phyloP scores from a whole-genome alignment of 2,113 vertebrate genomes.

The Rhodinocichla rosea region DNA sequence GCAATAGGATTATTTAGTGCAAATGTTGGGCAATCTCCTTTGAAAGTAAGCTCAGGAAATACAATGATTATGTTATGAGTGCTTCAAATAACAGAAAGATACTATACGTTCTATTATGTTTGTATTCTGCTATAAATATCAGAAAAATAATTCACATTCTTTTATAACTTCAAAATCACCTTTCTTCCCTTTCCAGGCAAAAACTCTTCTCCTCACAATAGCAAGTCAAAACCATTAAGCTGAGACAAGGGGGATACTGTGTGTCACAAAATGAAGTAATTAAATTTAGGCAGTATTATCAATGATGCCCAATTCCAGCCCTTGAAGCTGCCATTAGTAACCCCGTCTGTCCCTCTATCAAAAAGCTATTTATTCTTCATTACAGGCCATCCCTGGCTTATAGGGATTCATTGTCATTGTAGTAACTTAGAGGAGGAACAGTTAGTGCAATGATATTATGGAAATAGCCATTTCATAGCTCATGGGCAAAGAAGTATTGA shows the following conservation, averaged over 20 bases:
- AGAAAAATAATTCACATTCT: neutral
- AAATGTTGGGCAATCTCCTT: neutral
- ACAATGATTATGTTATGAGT: neutral
- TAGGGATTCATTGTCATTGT: slow-evolving; percentile 38
- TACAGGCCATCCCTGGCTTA: slow-evolving; percentile 24
- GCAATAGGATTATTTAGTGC: neutral
- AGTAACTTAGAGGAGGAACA: slow-evolving; percentile 14
- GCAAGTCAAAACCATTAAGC: slow-evolving; percentile 30
- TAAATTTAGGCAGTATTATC: slow-evolving; percentile 40
- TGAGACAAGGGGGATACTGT: slow-evolving; percentile 30
- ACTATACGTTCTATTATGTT: neutral
- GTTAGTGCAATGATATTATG: slow-evolving; percentile 24
- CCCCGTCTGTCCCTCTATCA: slow-evolving; percentile 36
- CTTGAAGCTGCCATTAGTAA: neutral
- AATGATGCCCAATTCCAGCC: slow-evolving; percentile 25
- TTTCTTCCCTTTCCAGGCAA: slow-evolving; percentile 6
- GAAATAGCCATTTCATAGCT: slow-evolving; percentile 39
- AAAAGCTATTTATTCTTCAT: slow-evolving; percentile 59
- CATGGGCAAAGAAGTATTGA: neutral
- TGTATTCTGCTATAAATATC: neutral
- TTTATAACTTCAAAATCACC: slow-evolving; percentile 18
- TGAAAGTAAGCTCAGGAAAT: neutral
- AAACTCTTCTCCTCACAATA: neutral
- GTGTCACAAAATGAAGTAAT: slow-evolving; percentile 19
- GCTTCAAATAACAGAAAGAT: neutral